Evolutionary conservation across 2,113 vertebrate species (phyloP).

Genomic region (Scomber japonicus): DNA sequence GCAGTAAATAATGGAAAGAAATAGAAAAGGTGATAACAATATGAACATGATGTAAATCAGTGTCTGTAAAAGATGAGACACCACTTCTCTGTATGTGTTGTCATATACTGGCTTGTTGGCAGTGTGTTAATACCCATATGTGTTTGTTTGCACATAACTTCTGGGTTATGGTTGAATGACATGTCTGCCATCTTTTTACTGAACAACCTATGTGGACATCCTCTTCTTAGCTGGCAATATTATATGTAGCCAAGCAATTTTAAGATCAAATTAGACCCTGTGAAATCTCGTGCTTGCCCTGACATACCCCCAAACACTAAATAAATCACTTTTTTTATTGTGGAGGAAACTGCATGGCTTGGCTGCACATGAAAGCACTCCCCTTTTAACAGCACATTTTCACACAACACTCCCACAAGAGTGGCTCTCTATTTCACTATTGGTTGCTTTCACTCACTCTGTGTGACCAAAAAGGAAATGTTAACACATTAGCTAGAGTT

Average conservation of each 20-base stretch:
- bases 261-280: slow-evolving; percentile 72
- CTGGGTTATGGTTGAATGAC: slow-evolving; percentile 44
- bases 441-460: slow-evolving; percentile 30
- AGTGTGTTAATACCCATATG: slow-evolving; percentile 42
- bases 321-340: slow-evolving; percentile 77
- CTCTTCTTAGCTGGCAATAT: slow-evolving; percentile 43
- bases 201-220: slow-evolving; percentile 47
- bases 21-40: neutral
- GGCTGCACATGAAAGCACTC: slow-evolving; percentile 58
- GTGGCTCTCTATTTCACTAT: slow-evolving; percentile 17
- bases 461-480: slow-evolving; percentile 40
- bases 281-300: slow-evolving; percentile 58
- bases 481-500: slow-evolving; percentile 26
- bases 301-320: slow-evolving; percentile 70
- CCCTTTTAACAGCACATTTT: slow-evolving; percentile 64
- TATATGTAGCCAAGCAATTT: slow-evolving; percentile 67
- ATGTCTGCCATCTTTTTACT: slow-evolving; percentile 36
- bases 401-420: slow-evolving; percentile 43
- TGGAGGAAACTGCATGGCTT: slow-evolving; percentile 55
- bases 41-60: neutral
- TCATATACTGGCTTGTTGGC: slow-evolving; percentile 31
- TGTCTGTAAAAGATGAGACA: slow-evolving; percentile 9
- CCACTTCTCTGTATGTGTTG: slow-evolving; percentile 25
- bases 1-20: neutral
- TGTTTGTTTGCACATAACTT: slow-evolving; percentile 36